Evolutionary conservation across 2,888 invertebrate genomes (phyloP).

Genomic region (Meteorus colon): DNA sequence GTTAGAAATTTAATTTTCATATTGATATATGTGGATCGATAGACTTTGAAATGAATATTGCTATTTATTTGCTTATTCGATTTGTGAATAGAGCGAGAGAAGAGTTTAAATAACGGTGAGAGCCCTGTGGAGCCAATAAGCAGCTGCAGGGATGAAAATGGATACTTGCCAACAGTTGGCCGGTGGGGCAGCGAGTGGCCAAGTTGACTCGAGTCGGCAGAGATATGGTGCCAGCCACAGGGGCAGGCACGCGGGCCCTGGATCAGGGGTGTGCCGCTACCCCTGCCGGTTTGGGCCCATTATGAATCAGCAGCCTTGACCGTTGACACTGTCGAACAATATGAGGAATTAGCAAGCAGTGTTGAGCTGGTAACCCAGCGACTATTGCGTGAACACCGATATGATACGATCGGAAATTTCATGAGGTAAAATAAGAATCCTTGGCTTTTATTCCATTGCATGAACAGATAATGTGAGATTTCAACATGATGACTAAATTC

Average conservation of each 20-base stretch:
- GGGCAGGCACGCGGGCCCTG: conserved; percentile 75
- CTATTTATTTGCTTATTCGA: conserved; percentile 9
- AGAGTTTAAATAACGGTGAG: conserved; percentile 72
- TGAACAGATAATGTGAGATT: no score
- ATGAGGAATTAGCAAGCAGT: conserved; percentile 86
- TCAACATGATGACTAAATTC: background rate
- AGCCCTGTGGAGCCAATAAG: conserved; percentile 75
- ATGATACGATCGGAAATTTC: conserved; percentile 92
- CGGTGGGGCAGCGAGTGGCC: conserved; percentile 97
- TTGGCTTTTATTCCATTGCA: background rate
- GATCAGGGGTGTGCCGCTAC: conserved; percentile 82
- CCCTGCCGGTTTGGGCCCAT: conserved; percentile 84
- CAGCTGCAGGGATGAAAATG: conserved; percentile 76
- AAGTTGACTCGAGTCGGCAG: conserved; percentile 92
- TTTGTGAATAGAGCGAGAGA: conserved; percentile 70
- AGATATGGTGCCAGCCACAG: conserved; percentile 74
- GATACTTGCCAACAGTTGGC: conserved; percentile 86
- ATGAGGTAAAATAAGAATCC: conserved; percentile 73
- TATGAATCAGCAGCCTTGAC: conserved; percentile 75
- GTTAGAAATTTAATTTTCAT: background rate
- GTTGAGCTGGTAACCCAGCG: conserved; percentile 88
- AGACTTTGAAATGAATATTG: background rate
- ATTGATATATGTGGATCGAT: background rate
- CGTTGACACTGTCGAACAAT: conserved; percentile 77
- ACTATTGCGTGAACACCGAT: conserved; percentile 88